Evolutionary conservation across 2,113 vertebrate genomes (phyloP).

Genomic region (Gracilinanus agilis): DNA sequence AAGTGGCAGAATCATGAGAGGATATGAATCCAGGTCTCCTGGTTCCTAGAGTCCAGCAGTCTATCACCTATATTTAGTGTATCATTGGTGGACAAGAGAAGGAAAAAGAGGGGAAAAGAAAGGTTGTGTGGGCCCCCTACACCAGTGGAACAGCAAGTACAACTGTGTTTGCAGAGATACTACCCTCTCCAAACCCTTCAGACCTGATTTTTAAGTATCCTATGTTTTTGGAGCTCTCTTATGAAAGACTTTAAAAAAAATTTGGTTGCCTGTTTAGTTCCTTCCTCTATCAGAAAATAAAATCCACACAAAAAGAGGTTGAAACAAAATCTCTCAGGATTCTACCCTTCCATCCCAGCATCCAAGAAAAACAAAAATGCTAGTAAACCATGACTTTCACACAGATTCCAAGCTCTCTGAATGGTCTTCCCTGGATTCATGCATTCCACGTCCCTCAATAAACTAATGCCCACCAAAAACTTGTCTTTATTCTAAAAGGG

Average conservation of each 20-base stretch:
- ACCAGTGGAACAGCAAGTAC: neutral
- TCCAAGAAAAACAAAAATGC: neutral
- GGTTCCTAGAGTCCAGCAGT: neutral
- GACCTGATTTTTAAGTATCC: neutral
- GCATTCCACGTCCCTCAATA: neutral
- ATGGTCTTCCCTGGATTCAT: neutral
- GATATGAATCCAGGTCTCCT: neutral
- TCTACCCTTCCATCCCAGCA: neutral
- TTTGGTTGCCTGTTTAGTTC: neutral
- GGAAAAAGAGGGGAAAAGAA: neutral
- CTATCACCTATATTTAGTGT: neutral
- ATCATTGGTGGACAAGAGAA: neutral
- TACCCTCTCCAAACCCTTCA: neutral
- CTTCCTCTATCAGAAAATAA: neutral
- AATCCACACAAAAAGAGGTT: neutral
- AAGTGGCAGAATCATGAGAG: neutral
- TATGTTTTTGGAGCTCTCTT: neutral
- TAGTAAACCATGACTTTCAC: neutral
- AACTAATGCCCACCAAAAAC: neutral
- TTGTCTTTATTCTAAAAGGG: neutral
- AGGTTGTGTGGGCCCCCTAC: neutral
- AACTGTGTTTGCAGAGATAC: too few relatives aligned
- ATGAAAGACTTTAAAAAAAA: neutral
- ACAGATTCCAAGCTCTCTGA: neutral
- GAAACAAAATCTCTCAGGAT: neutral